A percentile compares a stretch with the other conserved stretches of the same genome.
Conservation (phyloP, 2,797 vertebrate genomes). For the Rhabdomys pumilio region DNA sequence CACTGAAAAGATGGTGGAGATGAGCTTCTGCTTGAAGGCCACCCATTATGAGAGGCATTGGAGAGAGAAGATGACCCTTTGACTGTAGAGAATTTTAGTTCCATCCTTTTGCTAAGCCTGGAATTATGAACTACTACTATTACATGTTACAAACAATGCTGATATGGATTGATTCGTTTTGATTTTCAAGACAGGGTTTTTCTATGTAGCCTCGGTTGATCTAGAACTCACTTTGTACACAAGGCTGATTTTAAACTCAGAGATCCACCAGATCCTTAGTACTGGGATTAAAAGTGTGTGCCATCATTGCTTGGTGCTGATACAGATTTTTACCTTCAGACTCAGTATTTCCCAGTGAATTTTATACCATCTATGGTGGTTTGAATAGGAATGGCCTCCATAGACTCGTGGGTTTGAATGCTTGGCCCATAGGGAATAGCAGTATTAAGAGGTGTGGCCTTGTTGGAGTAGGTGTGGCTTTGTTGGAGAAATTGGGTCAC, state of each 20-base stretch:
- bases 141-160: neutral
- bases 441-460: neutral
- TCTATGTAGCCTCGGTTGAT: neutral
- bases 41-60: neutral
- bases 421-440: neutral
- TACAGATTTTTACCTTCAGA: neutral
- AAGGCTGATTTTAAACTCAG: neutral
- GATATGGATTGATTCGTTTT: neutral
- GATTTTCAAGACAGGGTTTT: neutral
- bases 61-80: neutral
- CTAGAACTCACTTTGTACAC: neutral
- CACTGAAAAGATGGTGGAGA: accelerated
- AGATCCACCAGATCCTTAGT: neutral
- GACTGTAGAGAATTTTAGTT: neutral
- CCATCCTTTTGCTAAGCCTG: neutral
- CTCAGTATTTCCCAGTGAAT: neutral
- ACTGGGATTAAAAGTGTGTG: neutral
- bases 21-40: neutral
- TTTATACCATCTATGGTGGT: neutral
- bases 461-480: neutral
- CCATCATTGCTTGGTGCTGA: neutral
- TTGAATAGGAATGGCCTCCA: neutral
- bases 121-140: neutral
- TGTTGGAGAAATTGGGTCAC: neutral
- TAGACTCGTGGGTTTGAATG: neutral